These are phyloP conservation scores for Camponotus fellah DNA, from an alignment of 2,888 invertebrate species.

Conservation along the genomic window DNA sequence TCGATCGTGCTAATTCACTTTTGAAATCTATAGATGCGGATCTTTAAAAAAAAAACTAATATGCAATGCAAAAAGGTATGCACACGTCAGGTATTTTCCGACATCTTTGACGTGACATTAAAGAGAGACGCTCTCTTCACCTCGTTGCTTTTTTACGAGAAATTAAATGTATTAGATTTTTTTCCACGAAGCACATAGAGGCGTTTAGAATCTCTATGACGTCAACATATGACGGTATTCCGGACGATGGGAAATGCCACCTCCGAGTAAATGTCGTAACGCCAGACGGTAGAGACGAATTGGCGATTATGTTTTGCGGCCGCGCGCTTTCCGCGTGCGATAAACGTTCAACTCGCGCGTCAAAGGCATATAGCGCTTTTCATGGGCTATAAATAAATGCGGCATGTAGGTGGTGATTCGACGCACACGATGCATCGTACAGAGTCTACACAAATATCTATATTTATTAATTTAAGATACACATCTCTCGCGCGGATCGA, in stretches of 20 bases:
- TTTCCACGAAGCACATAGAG: constrained; percentile 12
- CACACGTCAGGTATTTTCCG: neutral
- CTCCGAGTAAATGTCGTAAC: constrained; percentile 17
- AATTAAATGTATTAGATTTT: constrained; percentile 36
- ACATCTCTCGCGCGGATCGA: neutral
- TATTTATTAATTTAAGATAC: constrained; percentile 44
- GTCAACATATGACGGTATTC: neutral
- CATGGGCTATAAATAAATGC: constrained; percentile 38
- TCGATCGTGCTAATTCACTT: neutral
- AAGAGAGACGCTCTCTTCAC: neutral
- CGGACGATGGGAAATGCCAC: neutral
- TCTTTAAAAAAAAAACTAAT: neutral
- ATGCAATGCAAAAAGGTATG: too few relatives aligned
- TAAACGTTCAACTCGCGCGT: constrained; percentile 35
- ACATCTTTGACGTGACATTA: constrained; percentile 18
- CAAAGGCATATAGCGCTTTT: constrained; percentile 26
- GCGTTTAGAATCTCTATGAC: constrained; percentile 14
- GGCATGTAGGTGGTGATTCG: constrained; percentile 32
- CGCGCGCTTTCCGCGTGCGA: constrained; percentile 15
- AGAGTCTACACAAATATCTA: constrained; percentile 15
- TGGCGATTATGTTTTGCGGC: constrained; percentile 27
- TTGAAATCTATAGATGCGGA: neutral
- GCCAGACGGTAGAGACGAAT: constrained; percentile 5
- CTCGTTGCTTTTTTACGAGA: neutral
- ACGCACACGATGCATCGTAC: constrained; percentile 6